Evolutionary conservation across 2,797 vertebrate species (phyloP).

Genomic region (Cetoscarus ocellatus): DNA sequence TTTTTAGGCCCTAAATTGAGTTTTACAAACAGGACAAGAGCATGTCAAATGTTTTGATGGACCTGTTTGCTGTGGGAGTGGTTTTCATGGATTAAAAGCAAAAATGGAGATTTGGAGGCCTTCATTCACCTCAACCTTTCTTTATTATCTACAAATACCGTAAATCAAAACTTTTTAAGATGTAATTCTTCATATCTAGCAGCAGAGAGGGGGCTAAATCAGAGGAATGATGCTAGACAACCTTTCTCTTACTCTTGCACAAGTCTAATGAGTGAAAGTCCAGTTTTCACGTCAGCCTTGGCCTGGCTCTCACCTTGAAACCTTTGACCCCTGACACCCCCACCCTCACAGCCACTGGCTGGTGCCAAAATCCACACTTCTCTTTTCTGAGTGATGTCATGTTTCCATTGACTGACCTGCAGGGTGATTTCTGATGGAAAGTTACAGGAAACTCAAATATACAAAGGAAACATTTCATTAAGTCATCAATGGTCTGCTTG

Average conservation of each 20-base stretch:
- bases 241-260: too few relatives aligned
- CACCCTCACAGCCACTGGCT: background rate
- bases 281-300: slow-evolving; percentile 9
- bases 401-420: slow-evolving; percentile 38
- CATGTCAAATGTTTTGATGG: too few relatives aligned
- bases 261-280: background rate
- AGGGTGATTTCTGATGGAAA: slow-evolving; percentile 25
- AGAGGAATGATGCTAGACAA: too few relatives aligned
- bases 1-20: too few relatives aligned
- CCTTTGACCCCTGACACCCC: slow-evolving; percentile 38
- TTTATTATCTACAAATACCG: too few relatives aligned
- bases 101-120: too few relatives aligned
- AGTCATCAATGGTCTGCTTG: slow-evolving; percentile 21
- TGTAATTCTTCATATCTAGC: background rate
- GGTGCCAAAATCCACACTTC: slow-evolving; percentile 59
- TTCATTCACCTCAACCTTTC: too few relatives aligned
- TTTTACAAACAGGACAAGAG: too few relatives aligned
- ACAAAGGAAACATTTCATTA: slow-evolving; percentile 21
- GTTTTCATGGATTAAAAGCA: too few relatives aligned
- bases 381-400: slow-evolving; percentile 37
- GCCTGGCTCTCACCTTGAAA: slow-evolving; percentile 35
- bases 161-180: too few relatives aligned
- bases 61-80: too few relatives aligned
- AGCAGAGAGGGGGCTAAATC: slow-evolving; percentile 1
- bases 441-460: slow-evolving; percentile 24